phyloP scores from a whole-genome alignment of 2,113 vertebrate genomes.

The Chaetorhynchus papuensis region DNA sequence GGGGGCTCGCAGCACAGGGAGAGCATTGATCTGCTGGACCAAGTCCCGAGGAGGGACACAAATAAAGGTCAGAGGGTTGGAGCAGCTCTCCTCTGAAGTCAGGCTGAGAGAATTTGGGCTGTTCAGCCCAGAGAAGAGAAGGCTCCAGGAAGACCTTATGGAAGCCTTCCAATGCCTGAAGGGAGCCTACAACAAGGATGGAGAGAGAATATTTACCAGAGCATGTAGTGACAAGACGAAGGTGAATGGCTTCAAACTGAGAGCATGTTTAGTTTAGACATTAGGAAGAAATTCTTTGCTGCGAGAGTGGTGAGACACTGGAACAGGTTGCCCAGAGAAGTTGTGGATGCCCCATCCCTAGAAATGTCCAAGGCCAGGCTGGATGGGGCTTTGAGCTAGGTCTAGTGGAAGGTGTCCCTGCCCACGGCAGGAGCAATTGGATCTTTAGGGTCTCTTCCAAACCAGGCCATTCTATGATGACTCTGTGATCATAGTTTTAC shows the following conservation, averaged over 20 bases:
- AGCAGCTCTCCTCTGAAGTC: neutral
- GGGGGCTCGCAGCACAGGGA: neutral
- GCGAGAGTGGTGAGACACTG: neutral
- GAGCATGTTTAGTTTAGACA: neutral
- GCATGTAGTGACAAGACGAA: neutral
- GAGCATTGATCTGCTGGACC: rapidly evolving
- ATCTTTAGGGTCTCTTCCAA: neutral
- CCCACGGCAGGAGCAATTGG: neutral
- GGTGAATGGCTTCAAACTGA: neutral
- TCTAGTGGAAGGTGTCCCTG: neutral
- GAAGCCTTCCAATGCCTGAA: neutral
- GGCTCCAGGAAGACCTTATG: neutral
- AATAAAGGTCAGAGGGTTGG: neutral
- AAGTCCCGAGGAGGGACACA: rapidly evolving
- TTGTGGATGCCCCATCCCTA: neutral
- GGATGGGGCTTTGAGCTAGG: neutral
- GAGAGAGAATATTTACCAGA: neutral
- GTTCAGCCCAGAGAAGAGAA: neutral
- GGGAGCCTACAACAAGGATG: neutral
- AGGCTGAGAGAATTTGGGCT: neutral
- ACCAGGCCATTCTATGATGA: neutral
- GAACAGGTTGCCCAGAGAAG: neutral
- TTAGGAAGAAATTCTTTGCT: neutral
- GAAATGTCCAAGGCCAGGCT: neutral
- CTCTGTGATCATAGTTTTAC: neutral